A percentile compares a stretch with the other conserved stretches of the same genome.
Conservation (phyloP, 2,888 invertebrate species). For the Xanthia icteritia region DNA sequence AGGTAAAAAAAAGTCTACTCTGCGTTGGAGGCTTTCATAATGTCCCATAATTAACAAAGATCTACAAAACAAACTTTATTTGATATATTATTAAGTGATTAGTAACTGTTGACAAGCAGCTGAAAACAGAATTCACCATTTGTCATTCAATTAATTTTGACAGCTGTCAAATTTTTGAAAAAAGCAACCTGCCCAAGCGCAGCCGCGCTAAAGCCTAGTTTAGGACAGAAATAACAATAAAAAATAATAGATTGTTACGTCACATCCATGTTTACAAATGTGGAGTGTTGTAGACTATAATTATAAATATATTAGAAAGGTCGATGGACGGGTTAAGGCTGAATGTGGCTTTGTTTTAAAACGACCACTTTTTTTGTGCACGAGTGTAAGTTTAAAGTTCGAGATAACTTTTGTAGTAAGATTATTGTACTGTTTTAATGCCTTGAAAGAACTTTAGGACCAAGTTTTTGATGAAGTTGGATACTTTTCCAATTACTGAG, state of each 20-base stretch:
- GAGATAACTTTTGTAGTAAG: constrained; percentile 33
- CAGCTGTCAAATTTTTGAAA: constrained; percentile 44
- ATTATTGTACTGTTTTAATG: not conserved
- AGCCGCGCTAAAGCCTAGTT: constrained; percentile 56
- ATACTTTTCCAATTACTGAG: not conserved
- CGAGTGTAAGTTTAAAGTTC: constrained; percentile 62
- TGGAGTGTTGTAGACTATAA: constrained; percentile 77
- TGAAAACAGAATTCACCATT: constrained; percentile 15
- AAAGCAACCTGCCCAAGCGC: constrained; percentile 19
- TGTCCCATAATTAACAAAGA: not conserved
- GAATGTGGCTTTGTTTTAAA: constrained; percentile 73
- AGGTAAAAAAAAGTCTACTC: too few species aligned
- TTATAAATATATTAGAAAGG: constrained; percentile 90
- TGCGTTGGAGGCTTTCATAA: not conserved
- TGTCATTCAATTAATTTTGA: constrained; percentile 35
- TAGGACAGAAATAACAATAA: constrained; percentile 58
- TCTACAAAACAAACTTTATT: not conserved
- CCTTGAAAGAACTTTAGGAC: not conserved
- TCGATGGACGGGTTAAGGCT: constrained; percentile 87
- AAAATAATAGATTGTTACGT: constrained; percentile 76
- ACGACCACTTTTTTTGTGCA: constrained; percentile 56
- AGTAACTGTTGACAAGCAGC: constrained; percentile 31
- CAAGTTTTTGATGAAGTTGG: not conserved
- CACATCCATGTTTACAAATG: constrained; percentile 87
- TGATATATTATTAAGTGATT: not conserved